Evolutionary conservation across 2,888 invertebrate genomes (phyloP).

Genomic region (Podotricha telesiphe): DNA sequence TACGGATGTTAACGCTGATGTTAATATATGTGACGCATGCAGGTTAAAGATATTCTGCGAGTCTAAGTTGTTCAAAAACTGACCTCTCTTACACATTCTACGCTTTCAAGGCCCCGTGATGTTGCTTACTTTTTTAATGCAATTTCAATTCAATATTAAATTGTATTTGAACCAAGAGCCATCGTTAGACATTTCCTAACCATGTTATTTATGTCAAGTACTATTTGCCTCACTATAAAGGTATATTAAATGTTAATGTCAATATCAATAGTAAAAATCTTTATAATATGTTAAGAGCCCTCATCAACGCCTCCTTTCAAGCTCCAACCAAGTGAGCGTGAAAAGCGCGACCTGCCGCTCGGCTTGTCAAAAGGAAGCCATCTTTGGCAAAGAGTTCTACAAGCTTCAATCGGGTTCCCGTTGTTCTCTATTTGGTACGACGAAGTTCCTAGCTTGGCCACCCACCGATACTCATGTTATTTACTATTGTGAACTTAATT

Average conservation of each 20-base stretch:
- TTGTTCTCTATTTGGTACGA: slow-evolving; percentile 49
- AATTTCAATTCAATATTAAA: no score
- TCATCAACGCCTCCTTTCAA: slow-evolving; percentile 38
- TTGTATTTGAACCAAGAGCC: no score
- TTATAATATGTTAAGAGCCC: slow-evolving; percentile 36
- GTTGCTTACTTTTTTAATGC: no score
- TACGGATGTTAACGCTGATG: no score
- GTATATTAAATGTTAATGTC: not conserved
- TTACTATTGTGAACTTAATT: slow-evolving; percentile 44
- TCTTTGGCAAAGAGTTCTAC: slow-evolving; percentile 48
- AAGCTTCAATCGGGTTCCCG: slow-evolving; percentile 48
- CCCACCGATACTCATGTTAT: slow-evolving; percentile 45
- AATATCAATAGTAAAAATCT: slow-evolving; percentile 17
- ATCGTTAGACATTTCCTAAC: no score
- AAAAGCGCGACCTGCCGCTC: slow-evolving; percentile 46
- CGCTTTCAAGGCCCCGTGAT: no score
- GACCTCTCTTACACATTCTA: no score
- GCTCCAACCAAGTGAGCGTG: slow-evolving; percentile 36
- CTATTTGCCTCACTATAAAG: not conserved
- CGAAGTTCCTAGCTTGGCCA: slow-evolving; percentile 50
- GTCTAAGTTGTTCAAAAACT: no score
- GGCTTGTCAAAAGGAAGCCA: slow-evolving; percentile 53
- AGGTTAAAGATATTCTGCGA: no score
- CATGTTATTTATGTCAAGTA: not conserved
- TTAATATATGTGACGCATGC: no score